A percentile compares a stretch with the other conserved stretches of the same genome.
phyloP scores from a whole-genome alignment of 2,113 vertebrate genomes.

The Indri indri region DNA sequence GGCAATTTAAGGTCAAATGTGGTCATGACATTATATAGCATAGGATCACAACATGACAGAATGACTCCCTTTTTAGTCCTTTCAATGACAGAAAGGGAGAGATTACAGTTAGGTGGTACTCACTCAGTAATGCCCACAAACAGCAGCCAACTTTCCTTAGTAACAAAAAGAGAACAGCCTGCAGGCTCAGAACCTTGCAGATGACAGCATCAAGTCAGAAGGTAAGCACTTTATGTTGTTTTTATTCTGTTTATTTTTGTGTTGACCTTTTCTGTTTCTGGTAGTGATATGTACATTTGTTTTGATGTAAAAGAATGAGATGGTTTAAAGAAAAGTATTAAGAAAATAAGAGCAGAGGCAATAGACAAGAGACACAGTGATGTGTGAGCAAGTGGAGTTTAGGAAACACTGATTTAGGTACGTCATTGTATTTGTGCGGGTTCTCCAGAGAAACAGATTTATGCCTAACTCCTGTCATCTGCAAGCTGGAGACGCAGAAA shows the following conservation, averaged over 20 bases:
- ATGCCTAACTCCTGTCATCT: not conserved
- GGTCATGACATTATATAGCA: not conserved
- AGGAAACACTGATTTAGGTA: not conserved
- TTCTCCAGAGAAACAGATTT: not conserved
- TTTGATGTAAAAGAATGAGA: slow-evolving; percentile 25
- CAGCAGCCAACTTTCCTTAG: not conserved
- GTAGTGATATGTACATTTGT: not conserved
- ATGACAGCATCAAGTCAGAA: not conserved
- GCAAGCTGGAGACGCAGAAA: not conserved
- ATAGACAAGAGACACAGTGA: not conserved
- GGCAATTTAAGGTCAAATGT: not conserved
- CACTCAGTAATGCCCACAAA: not conserved
- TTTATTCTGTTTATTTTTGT: slow-evolving; percentile 5
- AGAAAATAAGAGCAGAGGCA: not conserved
- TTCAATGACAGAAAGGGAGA: not conserved
- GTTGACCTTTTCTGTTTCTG: not conserved
- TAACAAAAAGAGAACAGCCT: not conserved
- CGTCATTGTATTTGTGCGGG: not conserved
- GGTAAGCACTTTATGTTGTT: not conserved
- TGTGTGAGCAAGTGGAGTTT: not conserved
- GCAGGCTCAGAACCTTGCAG: not conserved
- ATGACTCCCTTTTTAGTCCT: not conserved
- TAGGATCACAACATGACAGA: not conserved
- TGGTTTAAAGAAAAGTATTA: not conserved
- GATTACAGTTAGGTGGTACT: not conserved